Conservation (phyloP, 2,888 invertebrate species). For the Lasioglossum calceatum region DNA sequence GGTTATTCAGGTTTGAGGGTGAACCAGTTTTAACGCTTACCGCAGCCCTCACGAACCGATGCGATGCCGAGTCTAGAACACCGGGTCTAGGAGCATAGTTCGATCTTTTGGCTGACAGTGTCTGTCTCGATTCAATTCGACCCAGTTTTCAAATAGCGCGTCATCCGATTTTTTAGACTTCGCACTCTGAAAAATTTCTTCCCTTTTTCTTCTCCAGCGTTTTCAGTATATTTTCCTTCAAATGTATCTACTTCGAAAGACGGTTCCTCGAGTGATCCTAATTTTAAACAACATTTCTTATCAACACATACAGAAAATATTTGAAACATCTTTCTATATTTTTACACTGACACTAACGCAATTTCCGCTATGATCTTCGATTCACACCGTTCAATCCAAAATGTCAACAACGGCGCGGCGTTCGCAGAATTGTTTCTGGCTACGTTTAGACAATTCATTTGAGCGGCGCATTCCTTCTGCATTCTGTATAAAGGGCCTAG, state of each 20-base stretch:
- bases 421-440: slow-evolving; percentile 40
- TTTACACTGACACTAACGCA: background rate
- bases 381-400: background rate
- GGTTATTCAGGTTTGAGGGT: slow-evolving; percentile 43
- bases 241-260: background rate
- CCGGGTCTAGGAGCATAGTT: background rate
- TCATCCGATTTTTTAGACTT: background rate
- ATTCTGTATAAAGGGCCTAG: too few relatives aligned
- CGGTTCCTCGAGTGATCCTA: background rate
- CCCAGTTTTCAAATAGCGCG: background rate
- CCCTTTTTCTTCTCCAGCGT: background rate
- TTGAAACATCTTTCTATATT: background rate
- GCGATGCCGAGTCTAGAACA: background rate
- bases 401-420: slow-evolving; percentile 15
- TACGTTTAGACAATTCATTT: slow-evolving; percentile 40
- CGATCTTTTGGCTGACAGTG: background rate
- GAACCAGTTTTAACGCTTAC: slow-evolving; percentile 44
- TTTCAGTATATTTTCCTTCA: background rate
- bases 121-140: too few relatives aligned
- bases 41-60: background rate
- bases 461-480: slow-evolving; percentile 28
- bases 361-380: background rate
- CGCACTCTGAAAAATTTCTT: background rate
- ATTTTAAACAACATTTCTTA: background rate
- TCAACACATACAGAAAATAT: background rate